phyloP scores from a whole-genome alignment of 2,113 vertebrate species.

The Brachionichthys hirsutus region DNA sequence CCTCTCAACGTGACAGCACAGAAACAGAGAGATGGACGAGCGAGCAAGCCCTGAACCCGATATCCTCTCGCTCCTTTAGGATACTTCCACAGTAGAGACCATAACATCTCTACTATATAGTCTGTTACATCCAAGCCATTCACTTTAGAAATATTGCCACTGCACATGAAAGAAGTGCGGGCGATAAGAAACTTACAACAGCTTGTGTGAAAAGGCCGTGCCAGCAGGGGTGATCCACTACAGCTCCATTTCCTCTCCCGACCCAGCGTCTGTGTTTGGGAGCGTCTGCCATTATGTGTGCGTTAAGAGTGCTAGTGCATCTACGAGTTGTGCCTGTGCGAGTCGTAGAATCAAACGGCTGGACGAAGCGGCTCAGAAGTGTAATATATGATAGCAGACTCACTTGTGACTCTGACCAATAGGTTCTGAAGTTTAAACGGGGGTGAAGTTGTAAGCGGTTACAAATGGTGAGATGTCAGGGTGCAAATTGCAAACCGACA shows the following conservation, averaged over 20 bases:
- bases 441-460: constrained; percentile 41
- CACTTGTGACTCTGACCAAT: constrained; percentile 51
- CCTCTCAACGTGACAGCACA: constrained; percentile 23
- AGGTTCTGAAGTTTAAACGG: constrained; percentile 60
- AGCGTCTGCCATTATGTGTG: constrained; percentile 19
- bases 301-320: constrained; percentile 4
- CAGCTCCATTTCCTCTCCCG: constrained; percentile 35
- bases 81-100: constrained; percentile 32
- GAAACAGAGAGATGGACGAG: constrained; percentile 18
- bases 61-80: constrained; percentile 31
- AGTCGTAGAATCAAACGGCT: constrained; percentile 6
- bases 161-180: constrained; percentile 48
- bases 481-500: constrained; percentile 34
- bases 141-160: constrained; percentile 38
- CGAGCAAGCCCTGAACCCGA: too few species aligned
- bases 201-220: constrained; percentile 61
- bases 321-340: constrained; percentile 5
- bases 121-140: constrained; percentile 47
- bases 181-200: constrained; percentile 51
- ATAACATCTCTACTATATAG: constrained; percentile 39
- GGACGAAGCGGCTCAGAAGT: constrained; percentile 17
- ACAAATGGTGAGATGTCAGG: constrained; percentile 54
- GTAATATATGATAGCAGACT: constrained; percentile 47
- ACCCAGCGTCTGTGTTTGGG: constrained; percentile 19
- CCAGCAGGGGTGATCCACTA: constrained; percentile 57